Evolutionary conservation across 2,888 invertebrate genomes (phyloP).

Genomic region (Philaethria dido): DNA sequence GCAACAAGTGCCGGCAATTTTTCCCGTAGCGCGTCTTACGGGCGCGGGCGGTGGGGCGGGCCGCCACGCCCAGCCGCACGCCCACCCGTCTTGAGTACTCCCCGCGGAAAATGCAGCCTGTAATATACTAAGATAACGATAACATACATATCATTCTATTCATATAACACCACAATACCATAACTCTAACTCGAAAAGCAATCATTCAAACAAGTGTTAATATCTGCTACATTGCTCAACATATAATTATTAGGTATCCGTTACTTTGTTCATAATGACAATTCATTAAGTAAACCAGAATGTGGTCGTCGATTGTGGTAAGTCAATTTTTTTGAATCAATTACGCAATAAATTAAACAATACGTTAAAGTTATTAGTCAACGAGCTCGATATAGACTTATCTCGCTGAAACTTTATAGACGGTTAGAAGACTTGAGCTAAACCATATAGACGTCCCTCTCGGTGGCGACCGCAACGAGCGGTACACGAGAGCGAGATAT

Average conservation of each 20-base stretch:
- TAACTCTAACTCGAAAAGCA: background rate
- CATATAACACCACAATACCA: background rate
- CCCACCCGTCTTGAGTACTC: conserved; percentile 61
- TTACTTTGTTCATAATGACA: conserved; percentile 13
- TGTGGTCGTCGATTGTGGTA: background rate
- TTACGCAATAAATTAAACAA: conserved; percentile 34
- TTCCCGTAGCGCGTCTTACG: conserved; percentile 69
- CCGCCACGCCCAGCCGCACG: conserved; percentile 73
- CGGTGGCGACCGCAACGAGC: conserved; percentile 54
- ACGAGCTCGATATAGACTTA: conserved; percentile 20
- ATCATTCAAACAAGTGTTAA: background rate
- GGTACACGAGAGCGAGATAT: conserved; percentile 57
- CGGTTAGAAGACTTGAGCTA: conserved; percentile 28
- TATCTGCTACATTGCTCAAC: background rate
- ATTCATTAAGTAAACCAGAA: conserved; percentile 27
- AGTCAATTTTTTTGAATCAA: conserved; percentile 29
- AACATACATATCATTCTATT: background rate
- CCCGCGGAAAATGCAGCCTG: conserved; percentile 38
- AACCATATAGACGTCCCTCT: conserved; percentile 58
- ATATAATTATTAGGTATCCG: background rate
- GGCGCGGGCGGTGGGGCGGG: conserved; percentile 58
- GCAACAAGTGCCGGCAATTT: conserved; percentile 71
- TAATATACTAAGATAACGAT: conserved; percentile 13
- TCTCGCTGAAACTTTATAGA: conserved; percentile 33
- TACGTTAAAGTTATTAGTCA: conserved; percentile 14